Evolutionary conservation across 2,888 invertebrate species (phyloP), one percentile per base, ranked within the genome.

Genomic region (Drosophila siamana): DNA sequence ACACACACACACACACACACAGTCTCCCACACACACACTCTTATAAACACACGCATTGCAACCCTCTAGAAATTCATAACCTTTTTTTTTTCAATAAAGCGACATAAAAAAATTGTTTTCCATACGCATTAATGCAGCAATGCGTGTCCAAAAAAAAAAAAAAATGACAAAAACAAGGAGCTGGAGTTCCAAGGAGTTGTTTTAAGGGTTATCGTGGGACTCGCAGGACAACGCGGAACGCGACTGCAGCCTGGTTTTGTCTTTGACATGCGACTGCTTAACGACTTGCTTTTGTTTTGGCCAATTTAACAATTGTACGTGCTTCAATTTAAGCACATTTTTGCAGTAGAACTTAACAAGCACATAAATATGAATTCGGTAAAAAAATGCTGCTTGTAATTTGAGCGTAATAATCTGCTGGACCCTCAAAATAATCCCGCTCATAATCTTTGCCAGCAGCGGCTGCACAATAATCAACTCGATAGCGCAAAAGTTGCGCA

Each of bases 41-140:
- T 0, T 55, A n/a, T 50, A 36, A 51, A 47, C 56, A 46, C 40
- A 30, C 40, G 59, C 47, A 40, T 60, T 65, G 30, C 75, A 79
- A 81, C 81, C 81, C 82, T 68, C 44, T 43, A 50, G 61, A 63
- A 60, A 81, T 71, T 71, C 68, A 74, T 77, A 74, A 65, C 56
- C 44, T 64, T 56, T 65, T 64, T 56, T 65, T 50, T 66, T 60
- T 43, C 22, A 48, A 60, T 19, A 56, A 59, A 69, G 55, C 36
- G 7, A 40, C n/a, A 57, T 41, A 59, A 63, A 72, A 67, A 80
- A 67, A 75, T 68, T 78, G 67, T 66, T 72, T 75, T 75, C 64
- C 72, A 78, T 72, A 78, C 84, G 87, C 84, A 85, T 82, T 85
- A 80, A 78, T 85, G 87, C 84, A 87, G 74, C 78, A 65, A 67